These are phyloP conservation scores for Digitonthophagus gazella DNA, from an alignment of 2,888 invertebrate species.

Conservation along the genomic window DNA sequence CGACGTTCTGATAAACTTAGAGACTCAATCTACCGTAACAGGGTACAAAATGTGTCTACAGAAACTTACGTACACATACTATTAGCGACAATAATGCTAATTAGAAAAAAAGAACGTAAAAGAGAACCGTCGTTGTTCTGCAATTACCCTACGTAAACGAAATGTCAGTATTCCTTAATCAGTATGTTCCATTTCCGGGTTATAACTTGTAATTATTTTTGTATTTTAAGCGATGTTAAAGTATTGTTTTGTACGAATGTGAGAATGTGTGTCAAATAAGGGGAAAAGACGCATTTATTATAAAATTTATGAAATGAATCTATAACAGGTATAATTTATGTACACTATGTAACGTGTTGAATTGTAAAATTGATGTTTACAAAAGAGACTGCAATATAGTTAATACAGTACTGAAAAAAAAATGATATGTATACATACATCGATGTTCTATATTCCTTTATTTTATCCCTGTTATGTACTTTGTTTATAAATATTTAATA, in stretches of 20 bases:
- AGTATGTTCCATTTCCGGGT: slow-evolving; percentile 8
- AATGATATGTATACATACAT: not conserved
- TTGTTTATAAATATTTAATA: not conserved
- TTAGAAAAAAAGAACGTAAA: slow-evolving; percentile 18
- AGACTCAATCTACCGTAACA: slow-evolving; percentile 8
- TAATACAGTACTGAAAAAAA: not conserved
- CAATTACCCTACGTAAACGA: not conserved
- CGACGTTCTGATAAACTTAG: not conserved
- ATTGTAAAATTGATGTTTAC: not conserved
- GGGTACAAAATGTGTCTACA: slow-evolving; percentile 14
- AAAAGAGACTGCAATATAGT: not conserved
- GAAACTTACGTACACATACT: slow-evolving; percentile 5
- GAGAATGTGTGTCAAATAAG: not conserved
- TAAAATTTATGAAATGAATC: not conserved
- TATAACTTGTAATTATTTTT: slow-evolving; percentile 16
- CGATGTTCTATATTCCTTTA: not conserved
- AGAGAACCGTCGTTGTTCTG: slow-evolving; percentile 3
- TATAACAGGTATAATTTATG: not conserved
- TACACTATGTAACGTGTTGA: not conserved
- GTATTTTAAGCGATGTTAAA: slow-evolving; percentile 1
- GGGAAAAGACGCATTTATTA: not conserved
- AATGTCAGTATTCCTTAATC: slow-evolving; percentile 10
- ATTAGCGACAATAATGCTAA: slow-evolving; percentile 16
- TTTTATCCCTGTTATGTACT: not conserved
- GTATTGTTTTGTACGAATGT: not conserved